Base-by-base conservation (phyloP, 2,888 invertebrate species). In the Heliothis peltigera region DNA sequence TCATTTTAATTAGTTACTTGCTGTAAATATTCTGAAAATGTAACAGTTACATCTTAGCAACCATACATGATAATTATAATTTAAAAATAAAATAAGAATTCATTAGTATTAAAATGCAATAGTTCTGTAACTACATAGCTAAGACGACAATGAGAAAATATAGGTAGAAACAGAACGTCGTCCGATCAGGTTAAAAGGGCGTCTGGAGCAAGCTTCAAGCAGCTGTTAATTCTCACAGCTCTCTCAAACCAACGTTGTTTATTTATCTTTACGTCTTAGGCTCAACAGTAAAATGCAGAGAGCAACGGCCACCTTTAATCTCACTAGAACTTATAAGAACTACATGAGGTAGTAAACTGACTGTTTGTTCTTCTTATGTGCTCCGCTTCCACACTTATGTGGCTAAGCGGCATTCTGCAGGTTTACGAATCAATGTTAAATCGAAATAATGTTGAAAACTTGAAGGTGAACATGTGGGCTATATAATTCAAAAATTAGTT, bases 221-320 rank as follows among this genome's bases (percentile, higher is more conserved):
- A 73, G 70, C 66, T 66, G 64, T 47, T 48, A 2, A 71, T 71
- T 71, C 69, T 57, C 69, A 71, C 65, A 47, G 57, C 42, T 71
- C 46, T 58, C 54, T 54, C 28, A 43, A 65, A 54, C 48, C 48
- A n/a, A 52, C 46, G 25, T 12, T 66, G 48, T 53, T 65, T 64
- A 54, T 72, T 65, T 65, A 54, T 28, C 54, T 15, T 19, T 46
- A 15, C 44, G 15, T 28, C 55, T 19, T 44, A 46, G 46, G 43
- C 43, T 25, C 25, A 25, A 35, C 19, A 15, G 25, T 42, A 17
- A 69, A 46, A 39, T 25, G 22, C 53, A 48, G 10, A 35, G 35
- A 48, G 17, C n/a, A 42, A 42, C 17, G 42, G 42, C 42, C 42
- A 42, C 42, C 42, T 42, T 42, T 42, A 42, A 42, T 42, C n/a